Base-by-base conservation (phyloP, 2,888 invertebrate genomes). In the Malthinus flaveolus region DNA sequence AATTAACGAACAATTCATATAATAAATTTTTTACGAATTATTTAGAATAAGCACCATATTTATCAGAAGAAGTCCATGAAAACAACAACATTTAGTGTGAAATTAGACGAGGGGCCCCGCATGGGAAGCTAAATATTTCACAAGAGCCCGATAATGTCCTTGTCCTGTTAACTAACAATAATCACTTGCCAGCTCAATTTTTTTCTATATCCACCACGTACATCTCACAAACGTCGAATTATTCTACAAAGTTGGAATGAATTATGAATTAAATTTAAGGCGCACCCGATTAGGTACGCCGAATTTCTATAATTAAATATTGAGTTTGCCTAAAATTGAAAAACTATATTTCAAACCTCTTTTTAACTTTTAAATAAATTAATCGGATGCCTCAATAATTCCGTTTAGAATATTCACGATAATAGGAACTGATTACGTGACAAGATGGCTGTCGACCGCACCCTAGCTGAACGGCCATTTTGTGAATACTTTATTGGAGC, bases 171-270 rank as follows among this genome's bases (percentile, higher is more conserved):
- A 42, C 39, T 42, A 15, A 37, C 12, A 6, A 15, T 42, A 42
- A 42, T 23, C 39, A 42, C 13, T 42, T 42, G 15, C 15, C 39
- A 42, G 39, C 15, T 42, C 39, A 23, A 15, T 42, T 47, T 50
- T 50, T 32, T 42, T 33, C 32, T 44, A 15, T 32, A 32, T 34
- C 50, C 46, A 57, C 50, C 46, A 57, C 47, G 45, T 32, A 33
- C 11, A 15, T 34, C 10, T 33, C 46, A 23, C 32, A 46, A 42
- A 46, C 48, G 57, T 52, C 51, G 57, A 47, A 51, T 47, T 48
- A 57, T 57, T 57, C 57, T 57, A 57, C 51, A 57, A 57, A 57
- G 57, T 51, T 57, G 32, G 46, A 57, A 57, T 51, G 57, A 57
- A 47, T 57, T 46, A 57, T 57, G 51, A 57, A 32, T 47, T 52